Conservation (phyloP, 2,888 invertebrate genomes). For the Brassicogethes aeneus region DNA sequence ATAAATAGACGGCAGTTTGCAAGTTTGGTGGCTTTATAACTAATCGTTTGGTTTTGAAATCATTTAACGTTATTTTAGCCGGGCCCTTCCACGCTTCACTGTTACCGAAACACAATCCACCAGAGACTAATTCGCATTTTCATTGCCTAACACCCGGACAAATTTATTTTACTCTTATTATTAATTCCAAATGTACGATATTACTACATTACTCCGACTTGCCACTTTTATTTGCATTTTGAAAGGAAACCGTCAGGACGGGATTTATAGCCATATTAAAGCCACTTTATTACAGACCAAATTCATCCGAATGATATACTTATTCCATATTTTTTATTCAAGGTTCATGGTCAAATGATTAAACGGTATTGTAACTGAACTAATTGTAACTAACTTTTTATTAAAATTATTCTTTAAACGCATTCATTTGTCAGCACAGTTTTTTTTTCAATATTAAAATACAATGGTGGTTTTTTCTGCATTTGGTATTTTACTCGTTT, state of each 20-base stretch:
- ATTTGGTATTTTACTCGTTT: no score
- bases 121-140: slow-evolving; percentile 8
- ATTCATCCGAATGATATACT: no score
- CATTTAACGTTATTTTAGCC: slow-evolving; percentile 18
- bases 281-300: no score
- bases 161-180: background rate
- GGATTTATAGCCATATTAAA: background rate
- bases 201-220: background rate
- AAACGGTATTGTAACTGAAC: no score
- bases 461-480: no score
- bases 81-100: background rate
- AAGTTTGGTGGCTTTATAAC: slow-evolving; percentile 21
- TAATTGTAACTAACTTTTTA: no score
- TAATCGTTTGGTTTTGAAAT: slow-evolving; percentile 18
- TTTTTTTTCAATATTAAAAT: no score
- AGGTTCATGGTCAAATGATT: no score
- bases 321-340: no score
- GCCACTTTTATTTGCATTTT: background rate
- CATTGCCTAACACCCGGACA: background rate
- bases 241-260: background rate
- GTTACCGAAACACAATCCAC: slow-evolving; percentile 2
- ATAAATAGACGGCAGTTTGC: slow-evolving; percentile 28
- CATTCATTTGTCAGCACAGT: no score
- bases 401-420: no score
- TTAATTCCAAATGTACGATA: background rate